Base-by-base conservation (phyloP, 1,140 invertebrate genomes). In the Phortica variegata region DNA sequence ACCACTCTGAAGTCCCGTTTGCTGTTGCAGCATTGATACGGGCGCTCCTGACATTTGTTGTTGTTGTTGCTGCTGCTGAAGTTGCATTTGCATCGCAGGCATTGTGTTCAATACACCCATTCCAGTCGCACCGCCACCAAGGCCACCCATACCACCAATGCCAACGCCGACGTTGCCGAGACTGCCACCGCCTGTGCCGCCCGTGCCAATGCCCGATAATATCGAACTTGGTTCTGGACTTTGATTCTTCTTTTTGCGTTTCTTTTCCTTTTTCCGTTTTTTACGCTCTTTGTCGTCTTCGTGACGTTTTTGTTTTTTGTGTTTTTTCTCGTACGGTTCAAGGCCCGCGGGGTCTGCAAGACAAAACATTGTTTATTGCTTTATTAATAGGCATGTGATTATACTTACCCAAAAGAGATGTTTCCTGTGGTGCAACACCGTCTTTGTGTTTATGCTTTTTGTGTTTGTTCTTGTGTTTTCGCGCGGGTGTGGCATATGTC, bases 261-360 rank as follows among this genome's bases (percentile, higher is more conserved):
- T 95, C 76, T 96, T 93, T 65, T 96, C 92, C 79, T 96, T 96
- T 84, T 95, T 95, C 60, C 92, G 83, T 63, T 95, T 95, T 77
- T 93, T 94, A 23, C 91, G 82, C 68, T 96, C 91, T 60, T 96
- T 95, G 57, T 95, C 93, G 49, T 96, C 93, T 59, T 96, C 92
- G 59, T 94, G 90, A 16, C 90, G 80, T 70, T 95, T 95, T 65
- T 95, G 91, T 69, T 95, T 96, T 80, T 96, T 97, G 73, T 95
- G 91, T 74, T 95, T 96, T 82, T 95, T 95, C 72, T 96, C 91
- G 62, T 94, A 90, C 20, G 87, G 88, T 70, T 93, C 90, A 23
- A 85, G 82, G 43, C 85, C 86, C 42, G 72, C 57, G 41, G 86
- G 83, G 56, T 84, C 80, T 70, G 79, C 75, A 61, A 52, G 77